Percentiles rank a stretch among this genome's conserved stretches.
Conservation (phyloP, 2,888 invertebrate species). For the Pseudoips prasinana region DNA sequence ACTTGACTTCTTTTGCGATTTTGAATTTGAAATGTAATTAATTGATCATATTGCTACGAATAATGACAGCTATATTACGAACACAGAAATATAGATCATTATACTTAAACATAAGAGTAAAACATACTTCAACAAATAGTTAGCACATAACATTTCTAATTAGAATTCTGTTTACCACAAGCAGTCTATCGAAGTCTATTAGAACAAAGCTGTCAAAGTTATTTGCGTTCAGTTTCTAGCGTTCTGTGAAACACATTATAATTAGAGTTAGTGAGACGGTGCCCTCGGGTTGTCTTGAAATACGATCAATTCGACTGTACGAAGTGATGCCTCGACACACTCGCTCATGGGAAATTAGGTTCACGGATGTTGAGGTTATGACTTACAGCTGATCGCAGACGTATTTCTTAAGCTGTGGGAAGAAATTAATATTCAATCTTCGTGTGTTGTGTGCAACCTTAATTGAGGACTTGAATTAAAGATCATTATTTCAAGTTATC, state of each 20-base stretch:
- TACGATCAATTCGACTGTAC: slow-evolving; percentile 54
- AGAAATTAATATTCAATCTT: too few relatives aligned
- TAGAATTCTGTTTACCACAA: background rate
- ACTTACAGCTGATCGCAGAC: slow-evolving; percentile 7
- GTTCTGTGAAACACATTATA: slow-evolving; percentile 30
- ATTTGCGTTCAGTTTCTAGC: slow-evolving; percentile 19
- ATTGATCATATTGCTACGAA: too few relatives aligned
- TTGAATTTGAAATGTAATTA: too few relatives aligned
- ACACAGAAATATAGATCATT: too few relatives aligned
- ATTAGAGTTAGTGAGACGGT: slow-evolving; percentile 32
- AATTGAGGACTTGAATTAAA: too few relatives aligned
- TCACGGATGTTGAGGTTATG: slow-evolving; percentile 21
- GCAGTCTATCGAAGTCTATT: slow-evolving; percentile 9
- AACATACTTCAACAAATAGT: too few relatives aligned
- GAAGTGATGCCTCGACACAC: slow-evolving; percentile 33
- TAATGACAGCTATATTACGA: too few relatives aligned
- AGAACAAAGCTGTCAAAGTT: slow-evolving; percentile 20
- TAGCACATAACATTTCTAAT: background rate
- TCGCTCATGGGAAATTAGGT: slow-evolving; percentile 42
- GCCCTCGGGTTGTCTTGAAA: slow-evolving; percentile 44
- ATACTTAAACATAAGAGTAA: too few relatives aligned
- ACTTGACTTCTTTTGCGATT: too few relatives aligned
- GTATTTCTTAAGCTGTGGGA: slow-evolving; percentile 14
- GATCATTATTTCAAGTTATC: too few relatives aligned
- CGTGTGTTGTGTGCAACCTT: too few relatives aligned